Percentiles rank a stretch among this genome's conserved stretches.
Evolutionary conservation across 30 jellyfish, hydroid and myxozoan genomes (phyloP).

Genomic region (Hydra vulgaris): DNA sequence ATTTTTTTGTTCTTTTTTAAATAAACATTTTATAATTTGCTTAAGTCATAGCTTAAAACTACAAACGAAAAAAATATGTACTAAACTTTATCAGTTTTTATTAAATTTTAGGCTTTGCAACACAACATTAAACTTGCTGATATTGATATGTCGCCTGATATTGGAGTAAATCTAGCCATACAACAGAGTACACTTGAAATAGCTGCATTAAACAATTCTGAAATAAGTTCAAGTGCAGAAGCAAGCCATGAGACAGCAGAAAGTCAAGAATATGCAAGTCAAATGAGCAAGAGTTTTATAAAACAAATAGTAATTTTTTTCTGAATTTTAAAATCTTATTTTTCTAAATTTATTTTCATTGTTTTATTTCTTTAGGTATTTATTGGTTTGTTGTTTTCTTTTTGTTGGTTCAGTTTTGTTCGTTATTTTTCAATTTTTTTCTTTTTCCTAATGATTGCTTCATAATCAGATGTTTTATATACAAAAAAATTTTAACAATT

Average conservation of each 20-base stretch:
- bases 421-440: neutral
- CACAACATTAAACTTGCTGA: conserved; percentile 66
- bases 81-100: too few species aligned
- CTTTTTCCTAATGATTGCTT: too few species aligned
- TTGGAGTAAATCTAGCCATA: conserved; percentile 34
- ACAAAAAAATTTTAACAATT: too few species aligned
- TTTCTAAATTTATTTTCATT: neutral
- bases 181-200: conserved; percentile 46
- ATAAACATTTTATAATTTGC: too few species aligned
- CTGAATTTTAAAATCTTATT: neutral
- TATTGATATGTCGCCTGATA: conserved; percentile 33
- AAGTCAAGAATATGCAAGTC: conserved; percentile 44
- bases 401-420: neutral
- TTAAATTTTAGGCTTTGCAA: conserved; percentile 45
- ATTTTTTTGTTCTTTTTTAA: neutral
- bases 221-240: conserved; percentile 60
- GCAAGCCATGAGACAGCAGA: conserved; percentile 48
- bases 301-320: conserved; percentile 53
- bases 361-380: neutral
- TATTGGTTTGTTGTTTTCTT: neutral
- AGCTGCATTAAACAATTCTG: conserved; percentile 60
- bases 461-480: too few species aligned
- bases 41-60: neutral
- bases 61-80: neutral
- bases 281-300: conserved; percentile 50